phyloP scores from a whole-genome alignment of 2,888 invertebrate genomes.

The Aspidapion aeneum region DNA sequence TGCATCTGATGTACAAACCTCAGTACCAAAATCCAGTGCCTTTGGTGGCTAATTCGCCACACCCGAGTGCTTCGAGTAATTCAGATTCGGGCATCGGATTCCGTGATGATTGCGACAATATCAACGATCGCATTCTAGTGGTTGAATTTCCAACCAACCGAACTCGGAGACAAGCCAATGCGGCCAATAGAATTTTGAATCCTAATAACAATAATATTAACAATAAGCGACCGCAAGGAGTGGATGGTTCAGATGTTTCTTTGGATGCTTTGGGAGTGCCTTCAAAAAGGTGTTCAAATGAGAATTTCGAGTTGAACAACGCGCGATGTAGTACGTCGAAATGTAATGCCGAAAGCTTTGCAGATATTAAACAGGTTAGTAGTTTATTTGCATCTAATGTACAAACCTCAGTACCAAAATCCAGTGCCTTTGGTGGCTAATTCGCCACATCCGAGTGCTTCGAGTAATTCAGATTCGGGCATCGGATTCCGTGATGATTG shows the following conservation, averaged over 20 bases:
- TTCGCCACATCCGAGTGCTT: conserved; percentile 85
- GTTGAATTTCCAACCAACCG: conserved; percentile 64
- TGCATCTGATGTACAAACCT: too few relatives aligned
- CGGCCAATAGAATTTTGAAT: conserved; percentile 34
- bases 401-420: too few relatives aligned
- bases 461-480: conserved; percentile 93
- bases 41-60: conserved; percentile 72
- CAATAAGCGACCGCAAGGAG: conserved; percentile 42
- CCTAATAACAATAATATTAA: too few relatives aligned
- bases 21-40: too few relatives aligned
- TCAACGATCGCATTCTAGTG: conserved; percentile 75
- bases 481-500: conserved; percentile 91
- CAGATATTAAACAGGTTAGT: too few relatives aligned
- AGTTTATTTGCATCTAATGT: too few relatives aligned
- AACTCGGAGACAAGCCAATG: too few relatives aligned
- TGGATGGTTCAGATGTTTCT: conserved; percentile 39
- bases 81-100: conserved; percentile 96
- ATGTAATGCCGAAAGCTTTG: too few relatives aligned
- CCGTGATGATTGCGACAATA: conserved; percentile 81
- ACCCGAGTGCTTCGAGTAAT: conserved; percentile 87
- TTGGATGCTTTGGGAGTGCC: conserved; percentile 37
- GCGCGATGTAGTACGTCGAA: too few relatives aligned
- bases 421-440: conserved; percentile 64
- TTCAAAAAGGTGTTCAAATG: too few relatives aligned
- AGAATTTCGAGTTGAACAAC: too few relatives aligned